Evolutionary conservation across 1,140 invertebrate species (phyloP), one percentile per base, ranked within the genome.

Genomic region (Trichonephila clavipes): DNA sequence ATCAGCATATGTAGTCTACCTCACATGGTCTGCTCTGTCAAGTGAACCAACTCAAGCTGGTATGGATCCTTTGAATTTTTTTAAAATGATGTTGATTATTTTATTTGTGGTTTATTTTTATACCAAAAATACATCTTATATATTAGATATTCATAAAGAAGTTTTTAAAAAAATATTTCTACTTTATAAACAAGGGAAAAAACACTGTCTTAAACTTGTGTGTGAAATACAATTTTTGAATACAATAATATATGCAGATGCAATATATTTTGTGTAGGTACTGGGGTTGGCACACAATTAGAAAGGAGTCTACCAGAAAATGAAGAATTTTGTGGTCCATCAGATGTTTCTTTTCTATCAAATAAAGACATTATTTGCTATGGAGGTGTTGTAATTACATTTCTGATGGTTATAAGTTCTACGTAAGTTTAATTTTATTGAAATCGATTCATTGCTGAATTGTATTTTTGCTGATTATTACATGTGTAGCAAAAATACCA

Each of bases 1-100:
- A 69, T 97, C 98, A 10, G 96, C 99, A 0, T 99, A 99, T 95
- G 97, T 98, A 3, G 97, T 98, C 95, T 99, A 99, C 96, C 96
- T 99, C 81, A 99, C 99, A 61, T 99, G 99, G 99, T 99, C 99
- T 18, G 98, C 99, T 85, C 97, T 99, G 96, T 97, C 98, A 91
- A 99, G 94, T 89, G 90, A 94, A 72, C 94, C 94, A 59, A 81
- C 99, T 62, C 85, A 18, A 19, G 44, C 82, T 87, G 91, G 89
- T 90, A 34, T 21, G 89, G 62, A 28, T 21, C 62, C 18, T 51
- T 28, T 1, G 28, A 28, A 28, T 28, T 28, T 28, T 28, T 28
- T 72, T 72, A 3, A 3, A 19, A 10, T 40, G 34, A 51, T 51
- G 51, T 51, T 51, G 51, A 51, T 51, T 51, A 51, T 51, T 51